These are phyloP conservation scores for Girardia tigrina DNA, from an alignment of 2,888 invertebrate species.

Conservation along the genomic window DNA sequence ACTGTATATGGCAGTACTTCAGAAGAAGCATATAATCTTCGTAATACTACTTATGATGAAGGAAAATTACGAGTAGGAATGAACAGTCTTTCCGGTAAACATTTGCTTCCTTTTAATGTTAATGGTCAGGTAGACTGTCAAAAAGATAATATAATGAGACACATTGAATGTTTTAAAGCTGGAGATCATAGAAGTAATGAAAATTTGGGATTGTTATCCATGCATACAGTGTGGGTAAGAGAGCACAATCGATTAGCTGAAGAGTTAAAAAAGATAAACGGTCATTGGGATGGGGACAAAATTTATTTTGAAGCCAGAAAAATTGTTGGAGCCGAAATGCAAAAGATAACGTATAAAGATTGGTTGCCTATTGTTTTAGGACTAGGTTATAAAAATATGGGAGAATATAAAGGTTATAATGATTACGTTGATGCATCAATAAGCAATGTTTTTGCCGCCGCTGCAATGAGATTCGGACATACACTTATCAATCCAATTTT, in stretches of 20 bases:
- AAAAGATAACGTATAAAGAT: slow-evolving; percentile 77
- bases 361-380: slow-evolving; percentile 84
- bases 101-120: slow-evolving; percentile 70
- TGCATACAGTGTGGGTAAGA: slow-evolving; percentile 62
- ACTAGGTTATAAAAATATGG: slow-evolving; percentile 57
- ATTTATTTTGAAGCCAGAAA: slow-evolving; percentile 62
- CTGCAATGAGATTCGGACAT: slow-evolving; percentile 83
- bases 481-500: slow-evolving; percentile 83
- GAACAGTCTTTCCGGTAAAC: slow-evolving; percentile 54
- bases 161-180: slow-evolving; percentile 76
- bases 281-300: slow-evolving; percentile 82
- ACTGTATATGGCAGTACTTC: slow-evolving; percentile 86
- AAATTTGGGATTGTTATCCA: slow-evolving; percentile 54
- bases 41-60: slow-evolving; percentile 64
- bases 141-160: slow-evolving; percentile 45
- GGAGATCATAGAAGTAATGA: slow-evolving; percentile 92
- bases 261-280: slow-evolving; percentile 64
- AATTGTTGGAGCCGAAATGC: slow-evolving; percentile 84
- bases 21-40: slow-evolving; percentile 63
- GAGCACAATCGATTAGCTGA: slow-evolving; percentile 83
- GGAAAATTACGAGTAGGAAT: slow-evolving; percentile 62
- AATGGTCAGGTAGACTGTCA: slow-evolving; percentile 71
- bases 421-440: slow-evolving; percentile 68
- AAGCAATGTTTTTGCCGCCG: slow-evolving; percentile 88
- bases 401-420: slow-evolving; percentile 67